Base-by-base conservation (phyloP, 2,797 vertebrate genomes). In the Chiroxiphia lanceolata region DNA sequence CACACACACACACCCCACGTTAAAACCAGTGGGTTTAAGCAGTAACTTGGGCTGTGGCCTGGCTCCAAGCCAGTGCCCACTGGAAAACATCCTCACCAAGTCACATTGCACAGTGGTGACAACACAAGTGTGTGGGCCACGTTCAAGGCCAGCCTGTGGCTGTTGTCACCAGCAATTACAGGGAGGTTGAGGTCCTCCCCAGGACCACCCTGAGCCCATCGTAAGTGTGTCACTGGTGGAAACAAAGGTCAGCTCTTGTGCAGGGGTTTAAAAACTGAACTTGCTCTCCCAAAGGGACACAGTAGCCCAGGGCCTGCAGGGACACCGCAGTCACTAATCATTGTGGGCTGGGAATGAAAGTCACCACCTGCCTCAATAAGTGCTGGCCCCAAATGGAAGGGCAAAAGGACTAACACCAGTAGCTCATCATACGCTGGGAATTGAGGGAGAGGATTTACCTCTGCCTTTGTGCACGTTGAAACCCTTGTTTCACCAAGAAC, bases 361-460 rank as follows among this genome's bases (percentile, higher is more conserved):
- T 48, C 48, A 38, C 71, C 26, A 3, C 33, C 45, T 4, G 3
- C 44, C 78, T 59, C 20, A 48, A 11, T 40, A 77, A 70, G 57
- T 33, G 26, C 17, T 26, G 16, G 5, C 13, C 68, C 15, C 69
- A 81, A 12, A 26, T 3, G 36, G 33, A 59, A 11, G n/a, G 44
- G 47, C 36, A 31, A 44, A 38, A 78, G 47, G 38, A 68, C 15
- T 18, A 40, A 50, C 67, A 22, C 18, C 67, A 50, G n/a, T 27
- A 48, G n/a, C 38, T 75, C 40, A 15, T 47, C 0, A 0, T 23
- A 19, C 27, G 0, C 26, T 15, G 72, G 59, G 51, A 70, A 19
- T 0, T 12, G 51, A 87, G 68, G 42, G 54, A 76, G 71, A 23
- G 64, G 20, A n/a, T 31, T 85, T 64, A 47, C 6, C 59, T 82